These are phyloP conservation scores for Ptychodera flava DNA, from an alignment of 35 echinoderm and acorn worm genomes.

Conservation along the genomic window DNA sequence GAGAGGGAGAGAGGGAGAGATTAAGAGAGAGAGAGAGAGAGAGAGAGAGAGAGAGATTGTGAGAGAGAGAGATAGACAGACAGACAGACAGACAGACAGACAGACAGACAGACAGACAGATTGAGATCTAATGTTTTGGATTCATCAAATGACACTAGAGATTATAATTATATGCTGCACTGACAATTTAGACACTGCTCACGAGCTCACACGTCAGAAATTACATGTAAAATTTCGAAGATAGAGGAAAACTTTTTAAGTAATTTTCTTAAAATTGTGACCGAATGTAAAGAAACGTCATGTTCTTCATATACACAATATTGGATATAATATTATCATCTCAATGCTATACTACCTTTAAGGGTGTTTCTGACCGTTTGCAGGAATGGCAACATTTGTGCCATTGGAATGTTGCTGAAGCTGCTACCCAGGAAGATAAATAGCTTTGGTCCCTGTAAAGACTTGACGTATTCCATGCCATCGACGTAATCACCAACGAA, in stretches of 20 bases:
- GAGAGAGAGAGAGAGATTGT: not conserved
- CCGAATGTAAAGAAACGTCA: not conserved
- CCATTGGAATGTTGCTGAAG: not conserved
- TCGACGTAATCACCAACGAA: not conserved
- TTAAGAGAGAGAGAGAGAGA: not conserved
- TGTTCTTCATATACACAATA: not conserved
- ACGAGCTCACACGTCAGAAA: no score
- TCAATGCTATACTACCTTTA: not conserved
- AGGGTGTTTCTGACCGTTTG: not conserved
- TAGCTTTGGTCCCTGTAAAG: not conserved
- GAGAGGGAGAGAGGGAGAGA: not conserved
- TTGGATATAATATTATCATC: not conserved
- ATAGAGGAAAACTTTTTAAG: not conserved
- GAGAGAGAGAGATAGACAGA: not conserved
- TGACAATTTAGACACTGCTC: no score
- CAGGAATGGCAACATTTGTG: not conserved
- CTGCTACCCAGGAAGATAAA: not conserved
- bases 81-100: not conserved
- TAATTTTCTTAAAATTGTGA: not conserved
- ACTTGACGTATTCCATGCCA: not conserved
- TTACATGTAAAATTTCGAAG: not conserved
- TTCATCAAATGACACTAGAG: not conserved
- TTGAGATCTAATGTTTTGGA: not conserved
- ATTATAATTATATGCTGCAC: no score
- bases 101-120: not conserved